Evolutionary conservation across 2,113 vertebrate genomes (phyloP), one percentile per base, ranked within the genome.

Genomic region (Leptosomus discolor): DNA sequence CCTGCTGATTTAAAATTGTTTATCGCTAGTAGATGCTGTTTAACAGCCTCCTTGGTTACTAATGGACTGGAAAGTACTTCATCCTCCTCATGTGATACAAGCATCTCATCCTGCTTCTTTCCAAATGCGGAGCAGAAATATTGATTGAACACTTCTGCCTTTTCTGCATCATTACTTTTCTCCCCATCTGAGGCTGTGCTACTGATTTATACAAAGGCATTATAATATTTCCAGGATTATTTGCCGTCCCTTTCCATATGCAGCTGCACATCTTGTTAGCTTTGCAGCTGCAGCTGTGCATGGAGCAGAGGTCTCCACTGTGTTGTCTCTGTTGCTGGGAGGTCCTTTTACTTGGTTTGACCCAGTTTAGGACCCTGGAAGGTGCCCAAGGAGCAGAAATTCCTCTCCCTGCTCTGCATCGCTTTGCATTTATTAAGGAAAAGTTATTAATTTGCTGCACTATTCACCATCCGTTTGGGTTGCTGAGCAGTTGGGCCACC

Each of bases 21-120:
- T 96, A 96, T 95, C 5, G 1, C 96, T 61, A 23, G 85, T 95
- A 79, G 96, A 95, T 96, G 94, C 92, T 96, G 93, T 97, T 97
- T 97, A 97, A 96, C 94, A 95, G 82, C 90, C 94, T 94, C 90
- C 97, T 96, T 96, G 94, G 97, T 95, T 97, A 93, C 97, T 97
- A 97, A 96, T 96, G 97, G 96, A 69, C 93, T 96, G 94, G 94
- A 97, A 97, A 96, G 90, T 45, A 58, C 93, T 96, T 79, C 93
- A 93, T 96, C 92, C 88, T 96, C 92, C 85, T 96, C 81, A 4
- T 93, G 70, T 45, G 90, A 85, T 90, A 92, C 85, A 37, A 85
- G 96, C 90, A 10, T 67, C 95, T 94, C 90, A 32, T 88, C 94
- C 96, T 82, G 92, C 96, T 85, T 64, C 96, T 92, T 79, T 88